These are phyloP conservation scores for Dioctria rufipes DNA, from an alignment of 2,888 invertebrate genomes.

Conservation along the genomic window DNA sequence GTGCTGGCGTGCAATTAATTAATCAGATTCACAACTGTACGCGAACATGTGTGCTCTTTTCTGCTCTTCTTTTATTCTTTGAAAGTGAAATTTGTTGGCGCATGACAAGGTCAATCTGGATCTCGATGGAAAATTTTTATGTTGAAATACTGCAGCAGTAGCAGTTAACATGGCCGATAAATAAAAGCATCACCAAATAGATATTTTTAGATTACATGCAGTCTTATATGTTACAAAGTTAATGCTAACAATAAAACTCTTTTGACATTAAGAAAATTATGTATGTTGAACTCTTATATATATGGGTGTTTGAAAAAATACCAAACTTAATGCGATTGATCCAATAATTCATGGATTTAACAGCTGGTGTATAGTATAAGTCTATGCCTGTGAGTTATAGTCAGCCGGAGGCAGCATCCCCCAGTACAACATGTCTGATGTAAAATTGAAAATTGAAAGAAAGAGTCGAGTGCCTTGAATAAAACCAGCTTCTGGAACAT, in stretches of 20 bases:
- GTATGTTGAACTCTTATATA: neutral
- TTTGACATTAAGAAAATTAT: neutral
- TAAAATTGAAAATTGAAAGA: no score
- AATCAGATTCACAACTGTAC: constrained; percentile 14
- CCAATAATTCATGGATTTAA: no score
- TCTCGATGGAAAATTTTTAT: neutral
- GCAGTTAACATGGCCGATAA: neutral
- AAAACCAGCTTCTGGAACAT: no score
- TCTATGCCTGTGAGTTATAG: no score
- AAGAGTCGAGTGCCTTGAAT: no score
- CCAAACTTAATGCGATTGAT: no score
- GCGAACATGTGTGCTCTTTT: constrained; percentile 7
- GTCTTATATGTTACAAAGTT: constrained; percentile 15
- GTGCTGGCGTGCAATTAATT: constrained; percentile 29
- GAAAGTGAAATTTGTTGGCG: constrained; percentile 45
- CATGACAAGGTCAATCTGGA: constrained; percentile 49
- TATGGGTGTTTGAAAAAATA: no score
- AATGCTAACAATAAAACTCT: constrained; percentile 9
- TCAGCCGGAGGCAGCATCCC: no score
- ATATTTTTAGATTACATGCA: constrained; percentile 19
- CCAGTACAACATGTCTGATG: no score
- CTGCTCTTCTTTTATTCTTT: neutral
- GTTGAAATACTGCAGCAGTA: neutral
- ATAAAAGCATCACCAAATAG: neutral
- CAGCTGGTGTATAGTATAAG: no score